A percentile compares a stretch with the other conserved stretches of the same genome.
Conservation (phyloP, 2,888 invertebrate genomes). For the Cantharis nigra region DNA sequence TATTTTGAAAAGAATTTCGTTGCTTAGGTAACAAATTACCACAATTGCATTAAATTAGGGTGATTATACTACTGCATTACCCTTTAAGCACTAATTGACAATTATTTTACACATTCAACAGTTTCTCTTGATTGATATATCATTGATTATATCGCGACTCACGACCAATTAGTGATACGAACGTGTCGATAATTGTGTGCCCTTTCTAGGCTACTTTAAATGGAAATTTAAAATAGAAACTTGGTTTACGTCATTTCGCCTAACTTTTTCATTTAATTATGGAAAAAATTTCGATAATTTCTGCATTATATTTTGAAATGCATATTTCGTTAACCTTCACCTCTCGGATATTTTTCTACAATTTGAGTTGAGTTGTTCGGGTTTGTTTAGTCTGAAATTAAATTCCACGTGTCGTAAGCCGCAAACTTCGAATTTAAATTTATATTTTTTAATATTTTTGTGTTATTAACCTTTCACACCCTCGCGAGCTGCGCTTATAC, state of each 20-base stretch:
- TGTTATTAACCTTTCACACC: slow-evolving; percentile 3
- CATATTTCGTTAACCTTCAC: neutral
- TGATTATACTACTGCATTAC: slow-evolving; percentile 7
- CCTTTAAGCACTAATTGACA: slow-evolving; percentile 15
- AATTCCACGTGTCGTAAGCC: neutral
- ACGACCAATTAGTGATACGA: slow-evolving; percentile 8
- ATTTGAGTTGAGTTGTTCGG: neutral
- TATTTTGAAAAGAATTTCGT: neutral
- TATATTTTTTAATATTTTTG: neutral
- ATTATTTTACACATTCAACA: slow-evolving; percentile 8
- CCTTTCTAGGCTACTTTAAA: slow-evolving; percentile 1
- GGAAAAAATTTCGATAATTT: neutral
- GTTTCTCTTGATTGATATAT: slow-evolving; percentile 14
- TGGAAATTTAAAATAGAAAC: neutral
- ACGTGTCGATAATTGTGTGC: slow-evolving; percentile 3
- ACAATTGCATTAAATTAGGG: neutral
- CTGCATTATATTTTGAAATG: neutral
- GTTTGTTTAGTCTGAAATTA: slow-evolving; percentile 2
- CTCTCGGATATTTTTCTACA: neutral
- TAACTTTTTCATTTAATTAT: neutral
- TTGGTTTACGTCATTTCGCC: neutral
- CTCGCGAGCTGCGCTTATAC: neutral
- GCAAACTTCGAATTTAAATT: neutral
- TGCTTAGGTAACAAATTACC: neutral
- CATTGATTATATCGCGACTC: slow-evolving; percentile 7